Conservation (phyloP, 2,888 invertebrate species). For the Aphelenchoides bicaudatus region DNA sequence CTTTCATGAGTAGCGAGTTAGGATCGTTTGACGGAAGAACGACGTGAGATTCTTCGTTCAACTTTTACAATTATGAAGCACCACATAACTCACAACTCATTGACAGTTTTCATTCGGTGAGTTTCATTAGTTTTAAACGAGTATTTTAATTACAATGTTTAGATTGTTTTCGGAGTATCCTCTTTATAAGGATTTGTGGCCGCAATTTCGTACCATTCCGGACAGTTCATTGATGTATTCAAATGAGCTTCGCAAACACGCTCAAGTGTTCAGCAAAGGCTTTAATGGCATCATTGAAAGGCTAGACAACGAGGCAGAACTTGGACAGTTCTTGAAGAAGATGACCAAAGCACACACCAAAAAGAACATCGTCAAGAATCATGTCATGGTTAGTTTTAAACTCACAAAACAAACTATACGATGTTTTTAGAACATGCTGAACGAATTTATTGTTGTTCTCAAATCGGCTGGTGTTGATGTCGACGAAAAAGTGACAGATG, state of each 20-base stretch:
- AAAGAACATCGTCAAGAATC: slow-evolving; percentile 44
- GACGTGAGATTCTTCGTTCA: background rate
- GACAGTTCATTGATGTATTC: slow-evolving; percentile 46
- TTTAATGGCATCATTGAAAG: slow-evolving; percentile 32
- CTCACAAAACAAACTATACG: background rate
- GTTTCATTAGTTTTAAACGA: background rate
- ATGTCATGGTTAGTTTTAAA: slow-evolving; percentile 36
- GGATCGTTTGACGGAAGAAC: slow-evolving; percentile 5
- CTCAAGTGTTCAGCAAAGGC: slow-evolving; percentile 45
- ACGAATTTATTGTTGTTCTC: slow-evolving; percentile 38
- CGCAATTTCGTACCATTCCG: slow-evolving; percentile 44
- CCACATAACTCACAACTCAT: slow-evolving; percentile 6
- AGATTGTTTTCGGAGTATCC: slow-evolving; percentile 49
- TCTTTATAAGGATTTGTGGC: slow-evolving; percentile 51
- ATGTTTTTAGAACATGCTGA: slow-evolving; percentile 41
- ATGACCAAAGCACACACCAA: slow-evolving; percentile 44
- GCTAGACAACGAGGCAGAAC: slow-evolving; percentile 21
- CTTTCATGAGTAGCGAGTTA: too few species aligned
- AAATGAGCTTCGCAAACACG: slow-evolving; percentile 42
- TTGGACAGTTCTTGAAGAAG: slow-evolving; percentile 17
- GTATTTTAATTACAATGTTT: too few species aligned
- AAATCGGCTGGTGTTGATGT: slow-evolving; percentile 28
- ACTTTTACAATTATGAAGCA: slow-evolving; percentile 9
- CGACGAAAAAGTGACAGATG: slow-evolving; percentile 34
- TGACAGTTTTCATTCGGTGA: slow-evolving; percentile 8